A percentile compares a stretch with the other conserved stretches of the same genome.
These are phyloP conservation scores for Cryptophagus acutangulus DNA, from an alignment of 2,888 invertebrate species.

Conservation along the genomic window DNA sequence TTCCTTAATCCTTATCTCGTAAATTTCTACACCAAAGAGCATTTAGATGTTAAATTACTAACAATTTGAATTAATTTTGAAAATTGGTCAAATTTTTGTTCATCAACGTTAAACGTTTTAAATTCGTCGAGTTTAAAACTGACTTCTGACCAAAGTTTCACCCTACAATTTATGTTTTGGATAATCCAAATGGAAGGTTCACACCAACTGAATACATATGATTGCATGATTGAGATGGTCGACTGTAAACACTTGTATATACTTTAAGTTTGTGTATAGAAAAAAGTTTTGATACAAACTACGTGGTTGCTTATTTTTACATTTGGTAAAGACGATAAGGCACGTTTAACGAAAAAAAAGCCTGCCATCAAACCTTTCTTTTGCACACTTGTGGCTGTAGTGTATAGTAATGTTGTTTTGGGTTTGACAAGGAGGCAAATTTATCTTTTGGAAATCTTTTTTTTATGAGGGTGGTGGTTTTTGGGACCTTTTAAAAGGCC, in stretches of 20 bases:
- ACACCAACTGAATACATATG: constrained; percentile 31
- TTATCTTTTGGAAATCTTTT: constrained; percentile 41
- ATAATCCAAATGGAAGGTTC: constrained; percentile 27
- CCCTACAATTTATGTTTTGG: constrained; percentile 41
- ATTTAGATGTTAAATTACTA: no score
- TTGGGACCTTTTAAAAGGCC: constrained; percentile 22
- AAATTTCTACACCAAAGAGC: no score
- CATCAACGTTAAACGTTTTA: no score
- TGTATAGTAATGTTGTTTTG: constrained; percentile 32
- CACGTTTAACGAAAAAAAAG: constrained; percentile 13
- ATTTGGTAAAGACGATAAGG: constrained; percentile 13
- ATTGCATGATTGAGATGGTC: constrained; percentile 28
- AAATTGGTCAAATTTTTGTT: no score
- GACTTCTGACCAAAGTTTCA: constrained; percentile 38
- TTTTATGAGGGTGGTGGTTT: constrained; percentile 36
- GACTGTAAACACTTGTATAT: constrained; percentile 46
- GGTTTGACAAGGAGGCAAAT: constrained; percentile 43
- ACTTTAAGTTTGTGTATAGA: constrained; percentile 41
- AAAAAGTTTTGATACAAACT: constrained; percentile 37
- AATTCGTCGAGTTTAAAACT: constrained; percentile 34
- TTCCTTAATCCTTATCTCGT: no score
- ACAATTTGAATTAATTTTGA: no score
- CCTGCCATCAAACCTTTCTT: constrained; percentile 21
- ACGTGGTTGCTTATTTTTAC: constrained; percentile 4
- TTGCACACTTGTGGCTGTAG: constrained; percentile 40